These are phyloP conservation scores for Dreissena rostriformis DNA, from an alignment of 1,140 invertebrate species.

Conservation along the genomic window DNA sequence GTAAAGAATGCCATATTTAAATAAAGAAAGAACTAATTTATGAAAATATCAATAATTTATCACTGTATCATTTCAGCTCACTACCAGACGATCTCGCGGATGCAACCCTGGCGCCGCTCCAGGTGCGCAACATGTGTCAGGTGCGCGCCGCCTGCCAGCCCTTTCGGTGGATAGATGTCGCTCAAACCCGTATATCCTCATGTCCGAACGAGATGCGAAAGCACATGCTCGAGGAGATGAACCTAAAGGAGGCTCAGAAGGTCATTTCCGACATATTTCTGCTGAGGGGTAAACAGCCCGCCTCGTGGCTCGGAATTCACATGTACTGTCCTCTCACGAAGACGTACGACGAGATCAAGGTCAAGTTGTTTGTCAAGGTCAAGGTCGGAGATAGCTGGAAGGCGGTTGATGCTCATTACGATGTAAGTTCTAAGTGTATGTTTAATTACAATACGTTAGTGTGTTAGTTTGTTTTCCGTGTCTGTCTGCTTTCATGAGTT, in stretches of 20 bases:
- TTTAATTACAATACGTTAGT: too few species aligned
- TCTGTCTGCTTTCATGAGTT: too few species aligned
- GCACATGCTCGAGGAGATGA: conserved; percentile 42
- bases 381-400: conserved; percentile 45
- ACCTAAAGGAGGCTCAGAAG: conserved; percentile 44
- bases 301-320: conserved; percentile 35
- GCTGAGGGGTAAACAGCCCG: conserved; percentile 13
- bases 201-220: conserved; percentile 49
- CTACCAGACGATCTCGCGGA: conserved; percentile 47
- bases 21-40: background rate
- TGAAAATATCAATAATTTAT: background rate
- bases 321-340: conserved; percentile 49
- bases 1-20: too few species aligned
- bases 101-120: conserved; percentile 35
- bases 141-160: conserved; percentile 50
- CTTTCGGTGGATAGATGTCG: conserved; percentile 47
- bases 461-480: too few species aligned
- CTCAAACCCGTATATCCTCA: conserved; percentile 20
- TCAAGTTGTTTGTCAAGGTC: conserved; percentile 49
- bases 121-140: conserved; percentile 31
- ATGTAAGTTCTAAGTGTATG: conserved; percentile 17
- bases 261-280: conserved; percentile 54
- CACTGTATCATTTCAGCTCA: conserved; percentile 15
- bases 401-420: conserved; percentile 24
- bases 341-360: conserved; percentile 40